These are phyloP conservation scores for Sus scrofa DNA, from an alignment of 2,113 vertebrate genomes.

Conservation along the genomic window T2T-Sscrofa CM000824.6:155796501-155797000, in stretches of 20 bases:
- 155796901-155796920: fast-evolving
- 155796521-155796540: not conserved
- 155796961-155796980: fast-evolving
- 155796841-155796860: no score
- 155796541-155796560: not conserved
- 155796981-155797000: not conserved
- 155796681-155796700: no score
- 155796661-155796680: no score
- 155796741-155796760: no score
- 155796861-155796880: not conserved
- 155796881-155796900: not conserved
- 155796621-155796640: not conserved
- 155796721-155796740: no score
- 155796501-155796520: not conserved
- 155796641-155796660: no score
- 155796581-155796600: fast-evolving
- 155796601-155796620: not conserved
- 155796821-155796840: not conserved
- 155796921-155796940: not conserved
- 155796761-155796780: no score
- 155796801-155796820: not conserved
- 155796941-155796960: fast-evolving
- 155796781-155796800: no score
- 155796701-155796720: no score
- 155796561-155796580: not conserved